Evolutionary conservation across 1,140 invertebrate species (phyloP), one percentile per base, ranked within the genome.

Genomic region (Charaxes varanes): DNA sequence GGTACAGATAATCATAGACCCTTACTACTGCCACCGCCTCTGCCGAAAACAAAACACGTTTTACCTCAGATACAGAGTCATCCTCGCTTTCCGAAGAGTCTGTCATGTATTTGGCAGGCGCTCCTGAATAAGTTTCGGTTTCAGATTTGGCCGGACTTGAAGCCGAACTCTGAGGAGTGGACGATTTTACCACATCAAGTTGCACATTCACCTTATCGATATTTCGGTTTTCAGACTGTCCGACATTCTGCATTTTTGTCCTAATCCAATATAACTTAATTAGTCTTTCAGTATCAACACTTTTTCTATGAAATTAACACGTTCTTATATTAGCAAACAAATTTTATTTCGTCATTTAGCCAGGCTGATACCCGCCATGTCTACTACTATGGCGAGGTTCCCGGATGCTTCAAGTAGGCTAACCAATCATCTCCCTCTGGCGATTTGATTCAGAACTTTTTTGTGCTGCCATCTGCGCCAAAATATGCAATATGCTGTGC

Each of bases 41-140:
- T 74, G 51, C 62, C 62, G 67, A 79, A 82, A 85, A 81, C 79
- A 82, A 82, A 82, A 81, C 72, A 77, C 76, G 74, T 82, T 82
- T 83, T 91, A 96, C 94, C 92, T 95, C 94, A 63, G 93, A 95
- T 78, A 94, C 93, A 85, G 94, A 94, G 80, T 96, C 94, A 84
- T 95, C 94, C 80, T 95, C 94, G 80, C 93, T 95, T 86, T 94
- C 93, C 56, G 93, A 95, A 81, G 93, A 90, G 87, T 95, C 93
- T 84, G 92, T 92, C 88, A 93, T 91, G 89, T 91, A 93, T 88
- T 90, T 90, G 57, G 92, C 89, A 84, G 91, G 90, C 49, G 77
- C 78, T 85, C 91, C 90, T 65, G 90, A 89, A 86, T 91, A 90
- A 76, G 89, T 91, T 86, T 92, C 90, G 76, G 89, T 91, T 88